Conservation (phyloP, 2,797 vertebrate genomes). For the Halcyon leucocephala region DNA sequence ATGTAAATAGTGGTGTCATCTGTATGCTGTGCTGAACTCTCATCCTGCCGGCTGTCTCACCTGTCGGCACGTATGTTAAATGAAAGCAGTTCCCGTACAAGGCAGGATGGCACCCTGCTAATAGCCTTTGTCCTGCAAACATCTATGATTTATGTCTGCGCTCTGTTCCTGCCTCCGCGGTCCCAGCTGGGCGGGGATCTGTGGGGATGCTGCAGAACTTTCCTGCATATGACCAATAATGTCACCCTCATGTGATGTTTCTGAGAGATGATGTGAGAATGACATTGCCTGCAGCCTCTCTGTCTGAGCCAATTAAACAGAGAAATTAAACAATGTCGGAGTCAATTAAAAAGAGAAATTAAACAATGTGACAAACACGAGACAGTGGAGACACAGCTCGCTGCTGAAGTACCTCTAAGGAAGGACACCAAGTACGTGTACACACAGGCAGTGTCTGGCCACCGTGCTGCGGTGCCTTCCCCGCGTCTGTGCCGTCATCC, state of each 20-base stretch:
- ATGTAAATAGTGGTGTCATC: background rate
- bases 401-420: background rate
- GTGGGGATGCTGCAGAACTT: background rate
- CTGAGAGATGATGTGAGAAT: background rate
- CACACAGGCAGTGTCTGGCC: background rate
- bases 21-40: background rate
- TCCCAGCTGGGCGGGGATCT: background rate
- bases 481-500: accelerated
- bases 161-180: background rate
- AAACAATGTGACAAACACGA: conserved; percentile 32
- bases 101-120: background rate
- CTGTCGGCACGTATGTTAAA: background rate
- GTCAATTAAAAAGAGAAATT: conserved; percentile 65
- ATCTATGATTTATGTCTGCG: background rate
- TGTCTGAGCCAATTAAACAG: conserved; percentile 60
- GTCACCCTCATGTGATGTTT: background rate
- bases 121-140: background rate
- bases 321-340: conserved; percentile 65
- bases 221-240: accelerated
- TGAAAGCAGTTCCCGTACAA: background rate
- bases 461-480: accelerated
- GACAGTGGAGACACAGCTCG: background rate
- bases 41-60: background rate
- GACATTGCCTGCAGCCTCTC: conserved; percentile 61
- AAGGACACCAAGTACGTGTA: background rate